phyloP scores from a whole-genome alignment of 1,140 invertebrate genomes.

The Ridgeia piscesae region DNA sequence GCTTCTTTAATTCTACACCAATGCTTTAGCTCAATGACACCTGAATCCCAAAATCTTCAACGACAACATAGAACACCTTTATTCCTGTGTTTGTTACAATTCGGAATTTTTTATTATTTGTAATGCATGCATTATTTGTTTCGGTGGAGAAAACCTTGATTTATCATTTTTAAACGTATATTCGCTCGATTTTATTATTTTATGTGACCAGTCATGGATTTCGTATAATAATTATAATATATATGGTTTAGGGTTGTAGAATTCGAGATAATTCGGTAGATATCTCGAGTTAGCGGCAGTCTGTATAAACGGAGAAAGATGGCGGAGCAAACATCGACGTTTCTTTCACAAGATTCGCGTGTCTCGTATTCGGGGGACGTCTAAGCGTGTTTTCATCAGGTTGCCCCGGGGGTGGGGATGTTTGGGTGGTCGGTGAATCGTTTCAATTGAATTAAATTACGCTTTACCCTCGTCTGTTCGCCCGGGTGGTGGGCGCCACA shows the following conservation, averaged over 20 bases:
- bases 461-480: neutral
- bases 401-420: neutral
- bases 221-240: neutral
- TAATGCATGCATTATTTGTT: neutral
- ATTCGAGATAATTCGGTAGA: neutral
- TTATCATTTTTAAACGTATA: neutral
- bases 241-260: neutral
- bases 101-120: no score
- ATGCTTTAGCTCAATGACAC: no score
- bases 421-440: neutral
- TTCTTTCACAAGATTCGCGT: neutral
- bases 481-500: neutral
- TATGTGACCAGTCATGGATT: neutral
- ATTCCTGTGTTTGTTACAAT: no score
- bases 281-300: neutral
- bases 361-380: neutral
- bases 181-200: neutral
- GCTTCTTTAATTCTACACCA: no score
- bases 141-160: neutral
- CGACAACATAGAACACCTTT: no score
- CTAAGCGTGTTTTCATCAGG: neutral
- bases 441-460: slow-evolving; percentile 2
- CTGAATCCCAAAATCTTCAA: no score
- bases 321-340: neutral
- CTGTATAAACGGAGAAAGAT: neutral